phyloP scores from a whole-genome alignment of 2,797 vertebrate genomes.

The Chaetophractus vellerosus region DNA sequence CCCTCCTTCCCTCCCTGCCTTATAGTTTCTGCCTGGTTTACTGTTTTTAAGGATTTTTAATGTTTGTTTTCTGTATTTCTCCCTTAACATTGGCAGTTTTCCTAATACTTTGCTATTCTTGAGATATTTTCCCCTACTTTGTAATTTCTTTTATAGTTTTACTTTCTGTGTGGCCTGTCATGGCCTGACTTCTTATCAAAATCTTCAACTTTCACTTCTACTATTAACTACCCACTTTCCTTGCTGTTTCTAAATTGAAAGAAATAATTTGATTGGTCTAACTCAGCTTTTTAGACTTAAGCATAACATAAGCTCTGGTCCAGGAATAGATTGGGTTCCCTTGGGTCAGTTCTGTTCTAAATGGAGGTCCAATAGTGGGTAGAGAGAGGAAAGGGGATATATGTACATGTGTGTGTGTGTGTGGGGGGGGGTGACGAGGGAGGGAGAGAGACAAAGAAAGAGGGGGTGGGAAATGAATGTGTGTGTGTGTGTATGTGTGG shows the following conservation, averaged over 20 bases:
- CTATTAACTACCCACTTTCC: background rate
- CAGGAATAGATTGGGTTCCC: background rate
- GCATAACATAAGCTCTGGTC: constrained; percentile 8
- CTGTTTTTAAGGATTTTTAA: constrained; percentile 24
- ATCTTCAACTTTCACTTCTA: background rate
- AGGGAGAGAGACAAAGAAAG: background rate
- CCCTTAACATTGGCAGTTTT: constrained; percentile 15
- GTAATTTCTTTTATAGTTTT: constrained; percentile 24
- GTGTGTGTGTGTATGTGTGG: background rate
- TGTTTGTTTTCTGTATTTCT: constrained; percentile 52
- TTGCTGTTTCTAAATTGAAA: constrained; percentile 62
- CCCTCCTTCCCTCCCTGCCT: background rate
- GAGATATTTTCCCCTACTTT: background rate
- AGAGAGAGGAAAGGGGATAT: background rate
- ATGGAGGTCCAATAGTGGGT: background rate
- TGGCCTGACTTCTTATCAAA: constrained; percentile 23
- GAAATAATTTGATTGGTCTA: constrained; percentile 21
- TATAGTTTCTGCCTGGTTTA: background rate
- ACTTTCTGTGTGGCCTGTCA: background rate
- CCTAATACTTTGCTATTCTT: background rate
- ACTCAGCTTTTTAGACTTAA: background rate
- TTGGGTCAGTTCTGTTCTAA: background rate
- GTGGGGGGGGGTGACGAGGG: background rate
- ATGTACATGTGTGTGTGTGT: background rate
- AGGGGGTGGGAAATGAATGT: background rate